Evolutionary conservation across 2,888 invertebrate genomes (phyloP).

Genomic region (Spodoptera exigua): DNA sequence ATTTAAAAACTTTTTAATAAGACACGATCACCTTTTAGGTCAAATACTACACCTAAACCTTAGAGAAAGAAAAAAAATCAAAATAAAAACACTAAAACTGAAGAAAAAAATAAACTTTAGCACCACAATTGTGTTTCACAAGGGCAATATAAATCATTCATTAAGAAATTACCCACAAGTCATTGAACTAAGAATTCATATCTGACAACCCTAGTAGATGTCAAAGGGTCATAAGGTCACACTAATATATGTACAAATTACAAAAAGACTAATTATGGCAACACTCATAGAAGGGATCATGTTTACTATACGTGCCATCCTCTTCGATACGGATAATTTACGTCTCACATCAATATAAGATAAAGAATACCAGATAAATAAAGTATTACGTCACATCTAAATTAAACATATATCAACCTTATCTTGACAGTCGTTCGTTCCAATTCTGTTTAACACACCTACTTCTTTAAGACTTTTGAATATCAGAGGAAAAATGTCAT

Average conservation of each 20-base stretch:
- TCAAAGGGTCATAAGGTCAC: constrained; percentile 1
- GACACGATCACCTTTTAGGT: too few species aligned
- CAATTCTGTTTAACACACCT: constrained; percentile 25
- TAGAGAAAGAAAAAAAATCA: too few species aligned
- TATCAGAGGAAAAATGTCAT: too few species aligned
- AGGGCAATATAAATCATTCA: too few species aligned
- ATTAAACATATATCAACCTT: neutral
- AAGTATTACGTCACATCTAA: constrained; percentile 12
- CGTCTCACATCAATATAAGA: constrained; percentile 29
- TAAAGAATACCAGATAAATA: constrained; percentile 14
- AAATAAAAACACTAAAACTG: too few species aligned
- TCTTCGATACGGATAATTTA: constrained; percentile 14
- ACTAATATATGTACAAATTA: neutral
- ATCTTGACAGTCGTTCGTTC: constrained; percentile 1
- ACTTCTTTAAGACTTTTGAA: constrained; percentile 12
- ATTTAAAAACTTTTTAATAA: too few species aligned
- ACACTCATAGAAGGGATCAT: constrained; percentile 9
- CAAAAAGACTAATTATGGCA: neutral
- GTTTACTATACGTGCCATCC: constrained; percentile 19
- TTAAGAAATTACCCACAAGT: too few species aligned
- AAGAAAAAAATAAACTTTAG: too few species aligned
- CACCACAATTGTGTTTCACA: too few species aligned
- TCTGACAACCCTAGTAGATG: neutral
- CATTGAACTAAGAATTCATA: too few species aligned
- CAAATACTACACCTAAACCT: too few species aligned